Evolutionary conservation across 2,888 invertebrate genomes (phyloP).

Genomic region (Mimumesa dahlbomi): DNA sequence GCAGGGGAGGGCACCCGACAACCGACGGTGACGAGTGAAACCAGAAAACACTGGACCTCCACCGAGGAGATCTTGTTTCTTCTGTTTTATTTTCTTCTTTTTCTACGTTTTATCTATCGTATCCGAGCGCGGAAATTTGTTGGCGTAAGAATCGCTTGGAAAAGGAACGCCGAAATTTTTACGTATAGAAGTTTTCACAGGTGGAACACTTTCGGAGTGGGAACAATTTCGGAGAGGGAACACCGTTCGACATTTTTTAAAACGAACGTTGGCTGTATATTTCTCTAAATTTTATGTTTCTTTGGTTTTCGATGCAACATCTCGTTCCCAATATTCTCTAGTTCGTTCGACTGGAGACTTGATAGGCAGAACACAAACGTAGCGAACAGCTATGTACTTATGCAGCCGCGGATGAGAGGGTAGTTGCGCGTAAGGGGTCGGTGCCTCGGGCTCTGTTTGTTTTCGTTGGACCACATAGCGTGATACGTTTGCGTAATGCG

Average conservation of each 20-base stretch:
- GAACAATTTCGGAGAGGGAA: no score
- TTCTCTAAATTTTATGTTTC: no score
- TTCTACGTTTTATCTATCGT: slow-evolving; percentile 6
- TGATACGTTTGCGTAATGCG: slow-evolving; percentile 80
- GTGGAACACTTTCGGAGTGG: slow-evolving; percentile 17
- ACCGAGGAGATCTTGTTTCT: slow-evolving; percentile 37
- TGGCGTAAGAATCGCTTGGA: slow-evolving; percentile 4
- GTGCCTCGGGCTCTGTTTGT: slow-evolving; percentile 76
- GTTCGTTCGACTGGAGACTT: not conserved
- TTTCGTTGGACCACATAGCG: slow-evolving; percentile 80
- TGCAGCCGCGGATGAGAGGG: slow-evolving; percentile 65
- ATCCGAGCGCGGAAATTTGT: not conserved
- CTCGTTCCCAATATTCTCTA: no score
- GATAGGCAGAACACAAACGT: slow-evolving; percentile 33
- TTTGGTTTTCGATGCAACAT: no score
- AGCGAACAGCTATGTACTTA: slow-evolving; percentile 72
- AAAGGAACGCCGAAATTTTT: no score
- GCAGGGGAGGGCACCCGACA: slow-evolving; percentile 55
- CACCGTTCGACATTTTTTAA: not conserved
- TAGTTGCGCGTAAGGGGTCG: slow-evolving; percentile 60
- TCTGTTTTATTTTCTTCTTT: slow-evolving; percentile 40
- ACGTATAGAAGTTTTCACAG: no score
- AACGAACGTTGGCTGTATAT: not conserved
- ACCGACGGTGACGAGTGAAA: slow-evolving; percentile 58
- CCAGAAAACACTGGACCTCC: slow-evolving; percentile 57